Percentiles rank a stretch among this genome's conserved stretches.
These are phyloP conservation scores for Myoxocephalus aenaeus DNA, from an alignment of 2,797 vertebrate genomes.

Conservation along the genomic window DNA sequence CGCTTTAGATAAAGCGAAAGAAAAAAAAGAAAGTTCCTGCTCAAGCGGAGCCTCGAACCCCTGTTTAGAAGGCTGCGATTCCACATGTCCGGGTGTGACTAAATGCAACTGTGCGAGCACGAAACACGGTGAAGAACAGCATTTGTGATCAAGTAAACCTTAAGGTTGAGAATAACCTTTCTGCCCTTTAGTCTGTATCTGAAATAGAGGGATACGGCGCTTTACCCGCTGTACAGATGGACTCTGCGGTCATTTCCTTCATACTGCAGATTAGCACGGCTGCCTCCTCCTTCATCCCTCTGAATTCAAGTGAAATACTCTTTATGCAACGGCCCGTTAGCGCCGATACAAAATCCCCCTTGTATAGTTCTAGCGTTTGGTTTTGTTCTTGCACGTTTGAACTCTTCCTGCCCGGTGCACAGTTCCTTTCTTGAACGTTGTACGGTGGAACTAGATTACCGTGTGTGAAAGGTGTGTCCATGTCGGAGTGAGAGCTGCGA, in stretches of 20 bases:
- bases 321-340: slow-evolving; percentile 24
- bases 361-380: slow-evolving; percentile 12
- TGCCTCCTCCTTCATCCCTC: slow-evolving; percentile 38
- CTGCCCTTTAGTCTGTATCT: not conserved
- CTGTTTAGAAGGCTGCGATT: slow-evolving; percentile 3
- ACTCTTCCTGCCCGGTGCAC: slow-evolving; percentile 3
- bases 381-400: slow-evolving; percentile 20
- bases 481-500: slow-evolving; percentile 30
- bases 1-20: slow-evolving; percentile 6
- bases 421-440: slow-evolving; percentile 1
- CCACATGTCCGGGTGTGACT: not conserved
- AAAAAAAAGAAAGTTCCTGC: not conserved
- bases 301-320: slow-evolving; percentile 53
- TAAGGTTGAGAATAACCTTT: not conserved
- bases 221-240: no score
- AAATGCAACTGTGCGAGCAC: slow-evolving; percentile 34
- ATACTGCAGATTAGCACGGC: slow-evolving; percentile 20
- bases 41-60: not conserved
- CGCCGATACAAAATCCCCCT: slow-evolving; percentile 9
- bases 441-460: slow-evolving; percentile 31
- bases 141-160: slow-evolving; percentile 58
- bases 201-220: not conserved
- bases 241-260: not conserved
- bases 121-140: slow-evolving; percentile 48
- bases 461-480: slow-evolving; percentile 20